phyloP scores from a whole-genome alignment of 2,113 vertebrate genomes.

The Salvelinus fontinalis region DNA sequence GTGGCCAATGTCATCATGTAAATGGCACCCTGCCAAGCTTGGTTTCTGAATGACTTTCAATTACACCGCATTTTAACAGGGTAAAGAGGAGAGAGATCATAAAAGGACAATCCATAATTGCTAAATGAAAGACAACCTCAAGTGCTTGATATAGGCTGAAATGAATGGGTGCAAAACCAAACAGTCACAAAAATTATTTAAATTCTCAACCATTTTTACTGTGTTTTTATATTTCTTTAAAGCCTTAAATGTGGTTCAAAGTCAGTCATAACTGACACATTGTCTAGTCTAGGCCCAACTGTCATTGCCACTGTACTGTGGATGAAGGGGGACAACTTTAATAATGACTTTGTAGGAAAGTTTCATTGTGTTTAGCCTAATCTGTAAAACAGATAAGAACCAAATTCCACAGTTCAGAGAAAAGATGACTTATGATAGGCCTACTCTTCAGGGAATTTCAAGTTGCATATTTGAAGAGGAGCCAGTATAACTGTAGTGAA shows the following conservation, averaged over 20 bases:
- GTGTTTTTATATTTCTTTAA: too few relatives aligned
- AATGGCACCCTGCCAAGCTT: neutral
- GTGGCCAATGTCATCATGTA: slow-evolving; percentile 37
- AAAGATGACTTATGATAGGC: slow-evolving; percentile 11
- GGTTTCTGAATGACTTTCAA: slow-evolving; percentile 9
- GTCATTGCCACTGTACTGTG: too few relatives aligned
- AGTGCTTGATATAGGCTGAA: neutral
- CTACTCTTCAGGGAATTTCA: slow-evolving; percentile 34
- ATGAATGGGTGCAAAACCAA: neutral
- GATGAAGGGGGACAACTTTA: too few relatives aligned
- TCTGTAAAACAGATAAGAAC: too few relatives aligned
- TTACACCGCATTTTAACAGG: too few relatives aligned
- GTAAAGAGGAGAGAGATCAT: slow-evolving; percentile 7
- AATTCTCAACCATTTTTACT: too few relatives aligned
- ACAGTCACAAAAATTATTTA: too few relatives aligned
- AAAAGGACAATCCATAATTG: neutral
- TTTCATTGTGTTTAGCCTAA: too few relatives aligned
- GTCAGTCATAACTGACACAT: too few relatives aligned
- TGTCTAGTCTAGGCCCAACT: too few relatives aligned
- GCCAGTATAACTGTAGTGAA: slow-evolving; percentile 41
- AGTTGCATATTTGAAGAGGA: slow-evolving; percentile 42
- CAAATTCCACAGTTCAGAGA: neutral
- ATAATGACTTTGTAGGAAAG: too few relatives aligned
- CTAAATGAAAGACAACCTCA: slow-evolving; percentile 5
- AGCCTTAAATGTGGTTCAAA: too few relatives aligned